Base-by-base conservation (phyloP, 2,797 vertebrate genomes). In the Sebastes kiyomatsui region DNA sequence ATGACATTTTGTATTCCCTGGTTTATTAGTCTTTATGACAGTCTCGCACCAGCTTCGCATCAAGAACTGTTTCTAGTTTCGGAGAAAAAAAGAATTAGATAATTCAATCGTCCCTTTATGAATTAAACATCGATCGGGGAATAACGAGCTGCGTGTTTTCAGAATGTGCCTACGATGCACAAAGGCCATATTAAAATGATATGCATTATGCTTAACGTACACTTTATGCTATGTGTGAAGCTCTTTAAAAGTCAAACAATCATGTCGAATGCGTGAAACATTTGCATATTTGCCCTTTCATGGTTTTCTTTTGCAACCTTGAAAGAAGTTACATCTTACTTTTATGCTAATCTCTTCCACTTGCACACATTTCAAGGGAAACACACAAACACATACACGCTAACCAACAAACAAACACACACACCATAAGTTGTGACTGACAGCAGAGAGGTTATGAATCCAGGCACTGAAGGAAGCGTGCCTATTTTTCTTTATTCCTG, bases 91-190 rank as follows among this genome's bases (percentile, higher is more conserved):
- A 59, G 42, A 64, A 70, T 75, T 65, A 20, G 56, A 81, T 70
- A 54, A 83, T 80, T 83, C 32, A 61, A 67, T 77, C 67, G 32
- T 16, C 7, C 23, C 75, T 83, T 77, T 75, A 87, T 89, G 80
- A 90, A 89, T 91, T 86, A 85, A 91, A 38, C 76, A 91, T 90
- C 42, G 27, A 67, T 60, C 3, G 67, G 67, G 66, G 67, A 69
- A 33, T 78, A 82, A 83, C 13, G 59, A 85, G 73, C 55, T 71
- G 46, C 35, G 58, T 59, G 25, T 60, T 82, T 79, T 72, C 60
- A 59, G 55, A 88, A 84, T 71, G n/a, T 68, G 75, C 70, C 46
- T 35, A 38, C 23, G 8, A 61, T 32, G 71, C 73, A 79, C 75
- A 84, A 81, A 79, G 76, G 60, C 62, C 60, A 22, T 3, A 7